A percentile compares a stretch with the other conserved stretches of the same genome.
These are phyloP conservation scores for Stegostoma tigrinum DNA, from an alignment of 2,113 vertebrate species.

Conservation along the genomic window DNA sequence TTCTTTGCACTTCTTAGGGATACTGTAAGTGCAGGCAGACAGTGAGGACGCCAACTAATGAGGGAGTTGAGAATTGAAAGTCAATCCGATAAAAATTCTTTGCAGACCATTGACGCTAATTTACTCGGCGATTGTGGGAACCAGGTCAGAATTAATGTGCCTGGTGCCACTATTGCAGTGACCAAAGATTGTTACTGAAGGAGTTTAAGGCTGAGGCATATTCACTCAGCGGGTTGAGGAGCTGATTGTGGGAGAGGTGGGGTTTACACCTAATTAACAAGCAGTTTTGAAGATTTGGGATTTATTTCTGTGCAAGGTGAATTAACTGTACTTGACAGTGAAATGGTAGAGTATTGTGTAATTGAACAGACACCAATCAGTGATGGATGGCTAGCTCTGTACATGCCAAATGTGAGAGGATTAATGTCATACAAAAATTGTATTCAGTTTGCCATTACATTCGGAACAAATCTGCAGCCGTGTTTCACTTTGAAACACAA, in stretches of 20 bases:
- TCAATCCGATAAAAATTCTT: background rate
- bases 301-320: background rate
- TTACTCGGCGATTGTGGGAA: background rate
- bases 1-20: background rate
- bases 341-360: background rate
- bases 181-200: background rate
- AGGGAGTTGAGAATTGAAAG: background rate
- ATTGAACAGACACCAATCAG: slow-evolving; percentile 8
- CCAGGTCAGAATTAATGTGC: slow-evolving; percentile 15
- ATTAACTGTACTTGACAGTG: background rate
- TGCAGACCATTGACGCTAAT: background rate
- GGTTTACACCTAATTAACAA: background rate
- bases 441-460: slow-evolving; percentile 4
- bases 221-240: background rate
- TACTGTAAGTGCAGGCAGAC: background rate
- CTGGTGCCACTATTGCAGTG: background rate
- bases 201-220: background rate
- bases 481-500: slow-evolving; percentile 16
- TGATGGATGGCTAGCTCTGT: background rate
- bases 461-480: slow-evolving; percentile 23
- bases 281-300: background rate
- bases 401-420: slow-evolving; percentile 28
- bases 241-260: background rate
- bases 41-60: background rate
- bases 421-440: slow-evolving; percentile 8